phyloP scores from a whole-genome alignment of 2,797 vertebrate genomes.

The Cossypha niveicapilla region DNA sequence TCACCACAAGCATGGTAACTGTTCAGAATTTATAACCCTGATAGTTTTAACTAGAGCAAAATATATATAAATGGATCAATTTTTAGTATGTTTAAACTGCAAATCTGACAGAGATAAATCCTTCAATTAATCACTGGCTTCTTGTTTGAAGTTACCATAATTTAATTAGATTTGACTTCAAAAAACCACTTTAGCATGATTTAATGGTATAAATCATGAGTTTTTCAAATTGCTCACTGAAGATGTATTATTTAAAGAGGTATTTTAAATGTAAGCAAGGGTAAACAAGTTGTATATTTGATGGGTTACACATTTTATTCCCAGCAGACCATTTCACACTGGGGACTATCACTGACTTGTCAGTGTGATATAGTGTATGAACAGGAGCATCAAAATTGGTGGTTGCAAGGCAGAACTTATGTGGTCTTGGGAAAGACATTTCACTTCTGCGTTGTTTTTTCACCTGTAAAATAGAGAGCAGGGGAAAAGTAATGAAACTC shows the following conservation, averaged over 20 bases:
- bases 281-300: neutral
- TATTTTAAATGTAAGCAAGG: neutral
- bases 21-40: constrained; percentile 21
- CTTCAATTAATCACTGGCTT: neutral
- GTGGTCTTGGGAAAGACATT: neutral
- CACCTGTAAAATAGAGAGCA: neutral
- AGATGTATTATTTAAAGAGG: neutral
- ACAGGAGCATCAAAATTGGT: neutral
- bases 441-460: neutral
- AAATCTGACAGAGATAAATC: constrained; percentile 44
- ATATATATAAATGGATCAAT: neutral
- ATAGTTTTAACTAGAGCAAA: neutral
- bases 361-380: neutral
- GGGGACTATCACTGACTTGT: neutral
- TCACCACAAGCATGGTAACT: neutral
- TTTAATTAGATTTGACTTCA: constrained; percentile 28
- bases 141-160: neutral
- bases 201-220: neutral
- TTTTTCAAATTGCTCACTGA: neutral
- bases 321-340: neutral
- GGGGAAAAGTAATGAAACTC: neutral
- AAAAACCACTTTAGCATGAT: neutral
- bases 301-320: neutral
- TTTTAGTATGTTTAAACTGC: constrained; percentile 30
- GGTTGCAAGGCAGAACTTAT: neutral